Percentiles rank a stretch among this genome's conserved stretches.
These are phyloP conservation scores for Melanchra persicariae DNA, from an alignment of 2,888 invertebrate species.

Conservation along the genomic window DNA sequence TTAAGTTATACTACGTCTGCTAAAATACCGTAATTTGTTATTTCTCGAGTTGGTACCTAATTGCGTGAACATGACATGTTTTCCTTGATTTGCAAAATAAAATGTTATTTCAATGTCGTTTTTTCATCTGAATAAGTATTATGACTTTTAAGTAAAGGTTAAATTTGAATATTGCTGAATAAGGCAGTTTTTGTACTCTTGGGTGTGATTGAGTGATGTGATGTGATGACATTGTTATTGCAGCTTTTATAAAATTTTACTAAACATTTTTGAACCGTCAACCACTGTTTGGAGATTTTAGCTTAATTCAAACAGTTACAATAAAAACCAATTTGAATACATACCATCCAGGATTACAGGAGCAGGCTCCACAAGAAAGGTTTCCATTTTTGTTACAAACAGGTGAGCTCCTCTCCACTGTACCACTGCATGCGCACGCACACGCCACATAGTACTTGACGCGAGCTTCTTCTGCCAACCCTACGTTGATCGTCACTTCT, in stretches of 20 bases:
- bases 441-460: constrained; percentile 82
- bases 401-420: constrained; percentile 78
- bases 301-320: background rate
- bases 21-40: constrained; percentile 11
- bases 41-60: constrained; percentile 22
- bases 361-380: constrained; percentile 92
- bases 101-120: constrained; percentile 50
- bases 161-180: constrained; percentile 18
- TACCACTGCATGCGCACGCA: constrained; percentile 78
- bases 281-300: background rate
- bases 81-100: constrained; percentile 43
- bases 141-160: constrained; percentile 46
- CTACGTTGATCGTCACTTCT: constrained; percentile 70
- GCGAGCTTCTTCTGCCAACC: constrained; percentile 67
- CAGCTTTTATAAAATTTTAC: background rate
- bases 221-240: constrained; percentile 7
- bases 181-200: constrained; percentile 24
- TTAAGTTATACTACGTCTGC: constrained; percentile 1
- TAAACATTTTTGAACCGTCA: background rate
- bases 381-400: constrained; percentile 88
- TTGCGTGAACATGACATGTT: constrained; percentile 21
- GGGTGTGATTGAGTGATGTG: constrained; percentile 30
- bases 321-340: constrained; percentile 20
- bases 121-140: constrained; percentile 17
- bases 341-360: constrained; percentile 81